phyloP scores from a whole-genome alignment of 2,888 invertebrate genomes.

The Harpalus rufipes region DNA sequence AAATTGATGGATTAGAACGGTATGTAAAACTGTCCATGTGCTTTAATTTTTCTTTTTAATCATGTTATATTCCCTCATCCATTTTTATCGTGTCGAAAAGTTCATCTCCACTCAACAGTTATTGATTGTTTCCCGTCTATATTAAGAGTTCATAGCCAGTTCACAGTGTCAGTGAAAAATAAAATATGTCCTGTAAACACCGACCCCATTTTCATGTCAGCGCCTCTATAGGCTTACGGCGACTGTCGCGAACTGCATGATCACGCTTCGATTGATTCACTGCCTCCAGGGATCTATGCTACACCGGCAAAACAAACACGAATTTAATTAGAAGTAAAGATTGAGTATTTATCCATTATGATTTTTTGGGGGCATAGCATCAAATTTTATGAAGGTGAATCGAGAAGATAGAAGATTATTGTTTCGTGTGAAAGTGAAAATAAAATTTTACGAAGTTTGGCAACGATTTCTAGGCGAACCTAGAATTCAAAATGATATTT shows the following conservation, averaged over 20 bases:
- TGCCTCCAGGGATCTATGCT: neutral
- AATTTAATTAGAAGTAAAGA: slow-evolving; percentile 24
- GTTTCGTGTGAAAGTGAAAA: too few relatives aligned
- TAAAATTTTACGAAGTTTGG: too few relatives aligned
- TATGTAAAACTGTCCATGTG: neutral
- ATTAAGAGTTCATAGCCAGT: neutral
- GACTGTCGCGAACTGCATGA: neutral
- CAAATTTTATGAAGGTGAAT: neutral
- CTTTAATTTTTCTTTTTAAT: too few relatives aligned
- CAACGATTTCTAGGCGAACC: too few relatives aligned
- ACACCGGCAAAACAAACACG: slow-evolving; percentile 8
- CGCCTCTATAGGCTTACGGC: neutral
- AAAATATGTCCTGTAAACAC: slow-evolving; percentile 2
- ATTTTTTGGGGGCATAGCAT: neutral
- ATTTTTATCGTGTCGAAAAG: too few relatives aligned
- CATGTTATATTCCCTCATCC: too few relatives aligned
- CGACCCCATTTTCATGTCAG: neutral
- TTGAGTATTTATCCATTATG: neutral
- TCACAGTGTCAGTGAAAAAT: slow-evolving; percentile 16
- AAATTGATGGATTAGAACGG: neutral
- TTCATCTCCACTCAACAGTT: neutral
- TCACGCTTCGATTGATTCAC: slow-evolving; percentile 1
- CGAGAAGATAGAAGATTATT: too few relatives aligned
- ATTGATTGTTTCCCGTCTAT: neutral
- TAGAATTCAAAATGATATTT: too few relatives aligned